phyloP scores from a whole-genome alignment of 2,797 vertebrate species.

The Neoniphon sammara region DNA sequence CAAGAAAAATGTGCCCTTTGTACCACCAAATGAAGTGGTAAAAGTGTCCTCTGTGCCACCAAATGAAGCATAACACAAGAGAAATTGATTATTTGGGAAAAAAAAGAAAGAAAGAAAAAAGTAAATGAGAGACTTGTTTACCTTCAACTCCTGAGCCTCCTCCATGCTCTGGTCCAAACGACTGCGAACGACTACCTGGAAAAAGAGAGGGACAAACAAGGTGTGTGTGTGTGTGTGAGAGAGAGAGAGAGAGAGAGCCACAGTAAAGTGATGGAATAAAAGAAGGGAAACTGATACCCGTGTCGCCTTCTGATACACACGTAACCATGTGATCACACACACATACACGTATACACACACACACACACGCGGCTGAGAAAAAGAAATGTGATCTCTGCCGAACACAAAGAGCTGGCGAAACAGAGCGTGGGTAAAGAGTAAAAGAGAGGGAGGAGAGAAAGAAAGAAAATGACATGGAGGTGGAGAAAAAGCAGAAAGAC shows the following conservation, averaged over 20 bases:
- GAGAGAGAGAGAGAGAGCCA: slow-evolving; percentile 43
- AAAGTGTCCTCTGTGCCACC: background rate
- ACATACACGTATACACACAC: slow-evolving; percentile 31
- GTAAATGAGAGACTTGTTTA: slow-evolving; percentile 54
- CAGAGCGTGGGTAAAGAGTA: slow-evolving; percentile 14
- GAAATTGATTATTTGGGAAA: background rate
- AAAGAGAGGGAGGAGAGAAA: background rate
- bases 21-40: background rate
- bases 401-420: slow-evolving; percentile 55
- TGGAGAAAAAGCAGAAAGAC: slow-evolving; percentile 23
- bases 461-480: slow-evolving; percentile 11
- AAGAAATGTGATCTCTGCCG: slow-evolving; percentile 72
- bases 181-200: slow-evolving; percentile 90
- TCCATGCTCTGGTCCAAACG: slow-evolving; percentile 96
- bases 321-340: slow-evolving; percentile 7
- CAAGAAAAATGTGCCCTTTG: background rate
- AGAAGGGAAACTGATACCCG: slow-evolving; percentile 70
- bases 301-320: slow-evolving; percentile 60
- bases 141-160: slow-evolving; percentile 94
- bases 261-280: slow-evolving; percentile 34
- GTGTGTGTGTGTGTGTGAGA: slow-evolving; percentile 35
- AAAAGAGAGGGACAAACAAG: slow-evolving; percentile 17
- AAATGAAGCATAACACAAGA: background rate
- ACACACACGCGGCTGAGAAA: slow-evolving; percentile 29
- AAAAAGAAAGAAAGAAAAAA: background rate